Evolutionary conservation across 1,140 invertebrate species (phyloP), one percentile per base, ranked within the genome.

Genomic region (Drosophila setifemur): DNA sequence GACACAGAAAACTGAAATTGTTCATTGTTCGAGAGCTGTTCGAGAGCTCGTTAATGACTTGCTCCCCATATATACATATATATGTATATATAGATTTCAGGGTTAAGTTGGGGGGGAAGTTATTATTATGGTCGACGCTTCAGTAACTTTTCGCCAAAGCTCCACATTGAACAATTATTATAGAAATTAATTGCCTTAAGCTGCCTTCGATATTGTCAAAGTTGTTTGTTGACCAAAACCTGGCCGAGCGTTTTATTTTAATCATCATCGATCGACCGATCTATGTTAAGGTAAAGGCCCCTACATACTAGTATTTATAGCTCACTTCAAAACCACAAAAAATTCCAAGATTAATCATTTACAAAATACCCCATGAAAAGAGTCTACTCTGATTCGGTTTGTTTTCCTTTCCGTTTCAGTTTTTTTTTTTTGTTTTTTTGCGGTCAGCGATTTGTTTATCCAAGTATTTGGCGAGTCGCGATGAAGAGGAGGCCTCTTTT

Each of bases 1-100:
- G 75, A 78, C 75, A 78, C 73, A 78, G 75, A 78, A 77, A 78
- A 69, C 73, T 60, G 73, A 76, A 78, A 78, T 78, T 78, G 73
- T 78, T 76, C 73, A 78, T 77, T 77, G 74, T 77, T 75, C 73
- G 74, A 76, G 67, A 71, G 61, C 61, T 64, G 61, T 64, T 64
- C 58, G 61, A 66, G 61, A 66, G 61, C 61, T 77, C 73, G 68
- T 77, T 70, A 76, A 75, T 77, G 74, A 77, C 67, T 73, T 73
- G 67, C 69, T 72, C 54, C 40, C 69, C 69, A 70, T 76, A 47
- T 21, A 42, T 45, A 64, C 58, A 35, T 50, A 66, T 49, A 44
- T 48, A 28, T 7, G 37, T 66, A 68, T 44, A 42, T 57, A 47
- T 57, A 55, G 64, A 64, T 66, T 75, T 76, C 73, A 76, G 73